Evolutionary conservation across 2,113 vertebrate genomes (phyloP), one percentile per base, ranked within the genome.

Genomic region (Platycercus adscitus): DNA sequence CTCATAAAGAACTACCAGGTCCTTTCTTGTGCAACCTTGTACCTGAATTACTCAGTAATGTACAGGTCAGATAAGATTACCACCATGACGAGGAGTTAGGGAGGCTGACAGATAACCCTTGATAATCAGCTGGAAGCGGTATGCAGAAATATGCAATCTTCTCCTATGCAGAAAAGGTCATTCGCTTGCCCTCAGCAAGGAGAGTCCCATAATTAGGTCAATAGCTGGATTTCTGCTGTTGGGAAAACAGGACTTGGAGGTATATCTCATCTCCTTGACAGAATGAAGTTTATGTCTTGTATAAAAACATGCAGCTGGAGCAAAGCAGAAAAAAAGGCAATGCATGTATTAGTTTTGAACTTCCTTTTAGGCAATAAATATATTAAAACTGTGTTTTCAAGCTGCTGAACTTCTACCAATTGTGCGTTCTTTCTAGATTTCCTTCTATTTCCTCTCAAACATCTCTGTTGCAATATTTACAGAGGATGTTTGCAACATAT

Each of bases 151-250:
- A 91, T 64, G 61, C 56, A 91, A 89, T 89, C 56, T 88, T 86
- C 58, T 84, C 35, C 60, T 55, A 8, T 65, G 75, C 71, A 68
- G 72, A 43, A 93, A 94, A 95, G 80, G 93, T 94, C 88, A 95
- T 81, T 96, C 80, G 41, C 31, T 91, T 0, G 47, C 95, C 88
- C 91, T 93, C 43, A 92, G 95, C 91, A 88, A 92, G 61, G 56
- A 81, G 24, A 86, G 39, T 79, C 69, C 37, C 16, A 26, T 84
- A 91, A 95, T 95, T 94, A 87, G 90, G 91, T 95, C 93, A 89
- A 88, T 91, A 81, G 49, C 77, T 82, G 53, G 39, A 77, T 95
- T 93, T 96, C 77, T 93, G 65, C n/a, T 65, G n/a, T 37, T 81
- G 52, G 56, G n/a, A 93, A 41, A 79, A 35, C 5, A 71, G 24